Conservation (phyloP, 2,797 vertebrate species). For the Phataginus tetradactyla region DNA sequence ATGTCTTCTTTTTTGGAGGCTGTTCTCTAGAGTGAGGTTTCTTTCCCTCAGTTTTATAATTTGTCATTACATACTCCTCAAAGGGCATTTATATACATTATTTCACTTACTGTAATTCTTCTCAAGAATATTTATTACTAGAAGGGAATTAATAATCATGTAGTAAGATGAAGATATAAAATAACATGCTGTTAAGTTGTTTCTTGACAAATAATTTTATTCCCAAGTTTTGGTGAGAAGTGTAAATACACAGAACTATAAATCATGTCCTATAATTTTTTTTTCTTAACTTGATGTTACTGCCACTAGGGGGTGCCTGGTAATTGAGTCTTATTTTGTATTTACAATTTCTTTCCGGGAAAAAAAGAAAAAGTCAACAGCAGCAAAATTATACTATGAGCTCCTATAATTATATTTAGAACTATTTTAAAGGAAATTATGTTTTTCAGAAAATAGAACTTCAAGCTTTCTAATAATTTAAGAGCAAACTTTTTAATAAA, state of each 20-base stretch:
- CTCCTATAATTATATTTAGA: conserved; percentile 8
- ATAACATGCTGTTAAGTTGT: not conserved
- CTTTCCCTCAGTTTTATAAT: not conserved
- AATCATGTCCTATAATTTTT: not conserved
- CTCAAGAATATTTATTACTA: not conserved
- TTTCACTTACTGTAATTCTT: conserved; percentile 47
- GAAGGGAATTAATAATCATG: not conserved
- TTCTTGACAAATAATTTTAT: not conserved
- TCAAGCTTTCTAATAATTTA: conserved; percentile 44
- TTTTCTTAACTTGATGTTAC: not conserved
- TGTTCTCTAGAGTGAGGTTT: not conserved
- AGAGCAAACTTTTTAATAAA: conserved; percentile 35
- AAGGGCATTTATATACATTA: not conserved
- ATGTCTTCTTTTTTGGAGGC: not conserved
- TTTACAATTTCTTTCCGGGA: conserved; percentile 51
- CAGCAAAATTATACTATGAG: not conserved
- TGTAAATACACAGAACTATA: not conserved
- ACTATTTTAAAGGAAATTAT: conserved; percentile 59
- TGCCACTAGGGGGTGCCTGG: conserved; percentile 77
- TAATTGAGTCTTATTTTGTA: conserved; percentile 52
- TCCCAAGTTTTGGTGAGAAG: conserved; percentile 9
- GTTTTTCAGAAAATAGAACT: conserved; percentile 45
- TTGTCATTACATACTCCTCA: not conserved
- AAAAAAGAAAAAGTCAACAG: not conserved
- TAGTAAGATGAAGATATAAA: conserved; percentile 39